phyloP scores from a whole-genome alignment of 2,888 invertebrate genomes.

The Hydroisotoma schaefferi region DNA sequence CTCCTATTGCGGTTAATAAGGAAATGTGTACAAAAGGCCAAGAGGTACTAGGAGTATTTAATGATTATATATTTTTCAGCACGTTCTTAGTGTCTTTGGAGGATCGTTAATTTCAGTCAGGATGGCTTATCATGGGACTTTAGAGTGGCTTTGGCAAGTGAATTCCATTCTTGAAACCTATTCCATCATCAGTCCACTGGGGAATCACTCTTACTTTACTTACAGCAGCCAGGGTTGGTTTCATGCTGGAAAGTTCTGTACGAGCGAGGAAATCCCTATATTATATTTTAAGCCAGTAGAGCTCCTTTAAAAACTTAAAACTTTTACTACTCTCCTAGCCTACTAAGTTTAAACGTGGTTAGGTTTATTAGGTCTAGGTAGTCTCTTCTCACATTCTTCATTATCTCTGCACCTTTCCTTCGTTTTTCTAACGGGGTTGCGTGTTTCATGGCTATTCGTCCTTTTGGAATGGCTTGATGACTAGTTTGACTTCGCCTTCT shows the following conservation, averaged over 20 bases:
- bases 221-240: background rate
- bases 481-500: slow-evolving; percentile 4
- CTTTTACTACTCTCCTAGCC: background rate
- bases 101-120: slow-evolving; percentile 5
- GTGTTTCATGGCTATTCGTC: slow-evolving; percentile 25
- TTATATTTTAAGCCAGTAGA: too few relatives aligned
- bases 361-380: background rate
- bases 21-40: background rate
- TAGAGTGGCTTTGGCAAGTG: slow-evolving; percentile 5
- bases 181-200: slow-evolving; percentile 2
- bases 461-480: slow-evolving; percentile 2
- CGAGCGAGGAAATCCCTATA: too few relatives aligned
- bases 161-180: too few relatives aligned
- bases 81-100: slow-evolving; percentile 3
- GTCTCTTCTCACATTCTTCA: background rate
- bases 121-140: slow-evolving; percentile 4
- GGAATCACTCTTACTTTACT: too few relatives aligned
- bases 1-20: background rate
- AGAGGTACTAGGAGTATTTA: background rate
- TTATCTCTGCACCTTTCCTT: background rate
- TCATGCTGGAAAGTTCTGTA: background rate
- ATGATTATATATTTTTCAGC: slow-evolving; percentile 5
- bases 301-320: background rate
- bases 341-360: background rate
- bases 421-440: slow-evolving; percentile 7